Evolutionary conservation across 1,140 invertebrate species (phyloP).

Genomic region (Zophobas morio): DNA sequence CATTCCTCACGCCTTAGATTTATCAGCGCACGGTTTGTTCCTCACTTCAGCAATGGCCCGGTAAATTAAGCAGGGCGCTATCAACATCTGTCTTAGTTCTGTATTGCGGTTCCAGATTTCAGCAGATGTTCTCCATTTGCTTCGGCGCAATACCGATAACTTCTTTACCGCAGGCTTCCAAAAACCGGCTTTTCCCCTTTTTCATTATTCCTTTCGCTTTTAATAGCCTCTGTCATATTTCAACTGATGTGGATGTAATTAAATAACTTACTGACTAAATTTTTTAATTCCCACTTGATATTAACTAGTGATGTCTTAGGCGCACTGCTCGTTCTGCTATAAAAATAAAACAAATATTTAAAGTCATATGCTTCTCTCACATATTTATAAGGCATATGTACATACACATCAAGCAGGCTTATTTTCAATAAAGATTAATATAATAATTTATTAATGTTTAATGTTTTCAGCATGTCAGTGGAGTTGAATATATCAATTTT

Average conservation of each 20-base stretch:
- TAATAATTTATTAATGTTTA: too few species aligned
- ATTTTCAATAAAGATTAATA: too few species aligned
- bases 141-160: conserved; percentile 47
- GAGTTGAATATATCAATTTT: too few species aligned
- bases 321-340: too few species aligned
- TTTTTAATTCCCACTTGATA: too few species aligned
- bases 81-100: conserved; percentile 52
- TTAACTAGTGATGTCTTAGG: too few species aligned
- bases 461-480: too few species aligned
- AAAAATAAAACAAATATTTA: too few species aligned
- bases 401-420: too few species aligned
- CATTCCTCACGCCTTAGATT: conserved; percentile 44
- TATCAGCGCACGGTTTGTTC: conserved; percentile 47
- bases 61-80: conserved; percentile 53
- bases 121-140: conserved; percentile 52
- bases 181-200: conserved; percentile 36
- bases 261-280: background rate
- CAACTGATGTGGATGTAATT: conserved; percentile 15
- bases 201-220: conserved; percentile 40
- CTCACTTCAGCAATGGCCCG: conserved; percentile 49
- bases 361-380: too few species aligned
- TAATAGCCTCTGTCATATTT: conserved; percentile 39
- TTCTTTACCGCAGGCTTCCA: conserved; percentile 47
- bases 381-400: too few species aligned
- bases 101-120: conserved; percentile 51